These are phyloP conservation scores for Mechanitis messenoides DNA, from an alignment of 2,888 invertebrate genomes.

Conservation along the genomic window DNA sequence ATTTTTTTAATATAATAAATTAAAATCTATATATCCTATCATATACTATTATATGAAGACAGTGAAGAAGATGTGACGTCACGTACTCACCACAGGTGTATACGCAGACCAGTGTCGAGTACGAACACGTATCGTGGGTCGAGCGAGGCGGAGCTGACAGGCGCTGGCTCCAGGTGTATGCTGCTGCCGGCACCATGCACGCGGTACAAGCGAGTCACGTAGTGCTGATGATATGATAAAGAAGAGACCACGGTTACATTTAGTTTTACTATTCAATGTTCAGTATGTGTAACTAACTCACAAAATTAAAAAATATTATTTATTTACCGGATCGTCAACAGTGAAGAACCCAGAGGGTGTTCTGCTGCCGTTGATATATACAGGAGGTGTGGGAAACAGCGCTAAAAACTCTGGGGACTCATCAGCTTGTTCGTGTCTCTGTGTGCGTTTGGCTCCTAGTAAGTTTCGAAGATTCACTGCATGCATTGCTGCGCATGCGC, in stretches of 20 bases:
- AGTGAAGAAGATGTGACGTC: not conserved
- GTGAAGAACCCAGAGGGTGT: conserved; percentile 98
- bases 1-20: not conserved
- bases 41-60: not conserved
- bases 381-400: conserved; percentile 92
- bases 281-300: not conserved
- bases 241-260: not conserved
- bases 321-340: conserved; percentile 89
- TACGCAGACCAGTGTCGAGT: conserved; percentile 88
- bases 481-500: conserved; percentile 98
- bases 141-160: conserved; percentile 81
- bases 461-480: conserved; percentile 98
- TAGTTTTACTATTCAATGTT: not conserved
- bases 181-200: conserved; percentile 92
- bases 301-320: not conserved
- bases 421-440: conserved; percentile 97
- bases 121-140: conserved; percentile 96
- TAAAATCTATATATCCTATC: not conserved
- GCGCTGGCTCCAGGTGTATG: conserved; percentile 93
- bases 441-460: conserved; percentile 94
- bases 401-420: conserved; percentile 97
- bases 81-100: conserved; percentile 86
- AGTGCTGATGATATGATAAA: conserved; percentile 75
- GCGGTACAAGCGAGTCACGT: conserved; percentile 89
- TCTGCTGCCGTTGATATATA: conserved; percentile 98